phyloP scores from a whole-genome alignment of 2,797 vertebrate genomes.

The Holocentrus rufus region DNA sequence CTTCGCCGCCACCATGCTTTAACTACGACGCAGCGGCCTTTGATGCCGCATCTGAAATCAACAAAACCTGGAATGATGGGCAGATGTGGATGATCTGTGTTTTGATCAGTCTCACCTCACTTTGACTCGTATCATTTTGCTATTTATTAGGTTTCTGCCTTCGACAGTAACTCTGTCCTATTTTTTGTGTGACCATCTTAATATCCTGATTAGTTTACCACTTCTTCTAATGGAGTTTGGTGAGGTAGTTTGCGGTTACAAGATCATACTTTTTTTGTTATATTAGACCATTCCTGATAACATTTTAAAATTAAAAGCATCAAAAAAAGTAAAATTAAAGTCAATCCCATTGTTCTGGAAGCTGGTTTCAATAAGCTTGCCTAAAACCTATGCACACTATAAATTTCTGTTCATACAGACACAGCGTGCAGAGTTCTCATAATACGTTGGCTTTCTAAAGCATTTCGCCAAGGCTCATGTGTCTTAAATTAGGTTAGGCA shows the following conservation, averaged over 20 bases:
- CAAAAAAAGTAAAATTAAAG: neutral
- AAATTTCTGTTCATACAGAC: conserved; percentile 2
- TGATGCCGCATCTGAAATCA: conserved; percentile 17
- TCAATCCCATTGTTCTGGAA: conserved; percentile 7
- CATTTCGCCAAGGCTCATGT: conserved; percentile 6
- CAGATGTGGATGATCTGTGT: neutral
- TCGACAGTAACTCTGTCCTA: neutral
- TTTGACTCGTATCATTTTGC: conserved; percentile 4
- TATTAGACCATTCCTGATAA: neutral
- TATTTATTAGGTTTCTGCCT: conserved; percentile 13
- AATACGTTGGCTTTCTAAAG: conserved; percentile 2
- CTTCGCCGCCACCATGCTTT: neutral
- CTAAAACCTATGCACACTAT: neutral
- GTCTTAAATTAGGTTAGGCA: conserved; percentile 8
- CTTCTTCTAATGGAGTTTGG: too few species aligned
- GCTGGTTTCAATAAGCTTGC: conserved; percentile 7
- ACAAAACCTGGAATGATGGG: neutral
- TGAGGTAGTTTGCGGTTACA: conserved; percentile 24
- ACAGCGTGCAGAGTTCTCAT: conserved; percentile 8
- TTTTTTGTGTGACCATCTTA: neutral
- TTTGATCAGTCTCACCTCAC: neutral
- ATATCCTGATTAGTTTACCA: neutral
- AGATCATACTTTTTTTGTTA: conserved; percentile 25
- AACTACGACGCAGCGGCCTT: conserved; percentile 9
- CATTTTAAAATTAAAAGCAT: conserved; percentile 13